These are phyloP conservation scores for Cephus cinctus DNA, from an alignment of 1,140 invertebrate species.

Conservation along the genomic window DNA sequence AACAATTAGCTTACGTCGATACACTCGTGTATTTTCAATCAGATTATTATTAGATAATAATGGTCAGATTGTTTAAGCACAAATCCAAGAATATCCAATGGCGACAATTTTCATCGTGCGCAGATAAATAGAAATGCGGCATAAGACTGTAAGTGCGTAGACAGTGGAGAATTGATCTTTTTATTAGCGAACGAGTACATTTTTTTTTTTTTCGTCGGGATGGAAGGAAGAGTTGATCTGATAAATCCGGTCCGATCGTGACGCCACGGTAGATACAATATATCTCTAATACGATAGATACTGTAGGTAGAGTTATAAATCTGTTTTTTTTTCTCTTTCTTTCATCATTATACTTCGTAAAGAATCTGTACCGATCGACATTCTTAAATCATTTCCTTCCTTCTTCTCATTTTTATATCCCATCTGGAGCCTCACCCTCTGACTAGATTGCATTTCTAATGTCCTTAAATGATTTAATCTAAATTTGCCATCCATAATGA, in stretches of 20 bases:
- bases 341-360: slow-evolving; percentile 12
- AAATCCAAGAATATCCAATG: no score
- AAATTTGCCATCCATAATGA: slow-evolving; percentile 42
- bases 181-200: no score
- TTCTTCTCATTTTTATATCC: slow-evolving; percentile 13
- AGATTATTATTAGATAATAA: no score
- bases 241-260: background rate
- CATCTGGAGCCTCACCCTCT: slow-evolving; percentile 36
- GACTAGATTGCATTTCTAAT: slow-evolving; percentile 54
- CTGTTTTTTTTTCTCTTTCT: slow-evolving; percentile 26
- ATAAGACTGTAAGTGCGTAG: no score
- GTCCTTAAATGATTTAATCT: slow-evolving; percentile 41
- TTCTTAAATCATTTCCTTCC: slow-evolving; percentile 3
- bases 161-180: no score
- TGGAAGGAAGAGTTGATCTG: background rate
- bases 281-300: slow-evolving; percentile 24
- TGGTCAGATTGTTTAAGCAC: no score
- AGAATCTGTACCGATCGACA: slow-evolving; percentile 3
- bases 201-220: background rate
- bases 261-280: slow-evolving; percentile 9
- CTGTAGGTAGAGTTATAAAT: slow-evolving; percentile 31
- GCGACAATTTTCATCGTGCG: no score
- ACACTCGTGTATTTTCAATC: no score
- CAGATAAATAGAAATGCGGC: no score
- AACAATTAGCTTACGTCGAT: no score